These are phyloP conservation scores for Drosophila histrio DNA, from an alignment of 2,888 invertebrate genomes.

Conservation along the genomic window DNA sequence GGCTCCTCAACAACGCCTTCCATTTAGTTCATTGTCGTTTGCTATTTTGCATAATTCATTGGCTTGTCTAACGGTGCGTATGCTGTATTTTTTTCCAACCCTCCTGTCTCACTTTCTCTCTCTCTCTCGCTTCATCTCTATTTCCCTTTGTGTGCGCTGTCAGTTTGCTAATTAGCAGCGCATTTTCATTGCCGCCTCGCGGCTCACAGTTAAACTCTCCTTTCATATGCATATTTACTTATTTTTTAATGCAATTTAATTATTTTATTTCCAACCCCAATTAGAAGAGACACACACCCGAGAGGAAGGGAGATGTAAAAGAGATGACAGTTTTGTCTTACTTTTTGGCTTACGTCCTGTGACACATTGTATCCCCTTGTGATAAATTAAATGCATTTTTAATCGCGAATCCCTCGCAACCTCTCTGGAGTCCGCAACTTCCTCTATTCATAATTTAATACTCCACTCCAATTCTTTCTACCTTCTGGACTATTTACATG, in stretches of 20 bases:
- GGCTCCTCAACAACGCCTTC: background rate
- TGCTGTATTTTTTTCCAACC: slow-evolving; percentile 54
- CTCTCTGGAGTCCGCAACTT: slow-evolving; percentile 2
- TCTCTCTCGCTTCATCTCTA: background rate
- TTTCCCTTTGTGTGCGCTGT: slow-evolving; percentile 55
- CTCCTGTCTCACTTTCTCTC: background rate
- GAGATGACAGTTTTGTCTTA: slow-evolving; percentile 40
- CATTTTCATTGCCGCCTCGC: slow-evolving; percentile 65
- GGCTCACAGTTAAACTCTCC: slow-evolving; percentile 46
- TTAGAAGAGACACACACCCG: slow-evolving; percentile 27
- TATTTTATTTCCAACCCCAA: slow-evolving; percentile 60
- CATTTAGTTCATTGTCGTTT: slow-evolving; percentile 43
- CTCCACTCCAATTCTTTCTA: background rate
- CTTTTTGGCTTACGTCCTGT: slow-evolving; percentile 59
- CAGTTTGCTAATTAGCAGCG: slow-evolving; percentile 73
- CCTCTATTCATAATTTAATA: slow-evolving; percentile 9
- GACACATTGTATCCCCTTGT: slow-evolving; percentile 44
- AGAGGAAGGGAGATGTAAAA: background rate
- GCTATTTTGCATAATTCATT: slow-evolving; percentile 76
- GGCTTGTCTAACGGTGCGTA: slow-evolving; percentile 76
- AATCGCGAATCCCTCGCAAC: slow-evolving; percentile 50
- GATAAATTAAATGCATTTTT: slow-evolving; percentile 74
- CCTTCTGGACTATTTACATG: slow-evolving; percentile 2
- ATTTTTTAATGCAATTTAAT: slow-evolving; percentile 71
- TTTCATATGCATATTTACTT: slow-evolving; percentile 74